These are phyloP conservation scores for Bembecia ichneumoniformis DNA, from an alignment of 2,888 invertebrate species.

Conservation along the genomic window DNA sequence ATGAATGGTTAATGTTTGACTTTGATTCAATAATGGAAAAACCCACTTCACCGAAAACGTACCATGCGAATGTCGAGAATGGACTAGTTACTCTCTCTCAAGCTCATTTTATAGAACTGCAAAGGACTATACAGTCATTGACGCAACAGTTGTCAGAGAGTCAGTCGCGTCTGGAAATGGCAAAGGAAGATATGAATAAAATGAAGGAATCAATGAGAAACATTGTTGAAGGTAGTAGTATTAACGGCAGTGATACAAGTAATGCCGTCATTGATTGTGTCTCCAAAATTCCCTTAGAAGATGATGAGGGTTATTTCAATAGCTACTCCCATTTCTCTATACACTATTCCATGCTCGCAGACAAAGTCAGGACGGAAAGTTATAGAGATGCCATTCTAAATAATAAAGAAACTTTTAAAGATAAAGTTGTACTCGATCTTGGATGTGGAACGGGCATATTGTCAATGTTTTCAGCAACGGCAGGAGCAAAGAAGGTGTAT, in stretches of 20 bases:
- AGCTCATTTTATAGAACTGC: slow-evolving; percentile 73
- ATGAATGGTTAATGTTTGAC: slow-evolving; percentile 89
- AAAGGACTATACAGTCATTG: slow-evolving; percentile 70
- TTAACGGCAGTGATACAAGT: slow-evolving; percentile 19
- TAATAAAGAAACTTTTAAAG: slow-evolving; percentile 78
- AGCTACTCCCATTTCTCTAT: slow-evolving; percentile 93
- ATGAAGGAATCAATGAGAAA: slow-evolving; percentile 74
- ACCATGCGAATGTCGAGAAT: slow-evolving; percentile 75
- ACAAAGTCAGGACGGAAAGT: slow-evolving; percentile 87
- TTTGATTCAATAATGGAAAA: slow-evolving; percentile 57
- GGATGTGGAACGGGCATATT: slow-evolving; percentile 98
- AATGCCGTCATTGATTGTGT: slow-evolving; percentile 40
- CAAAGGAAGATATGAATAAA: slow-evolving; percentile 71
- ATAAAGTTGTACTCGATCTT: slow-evolving; percentile 91
- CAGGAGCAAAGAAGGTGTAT: slow-evolving; percentile 91
- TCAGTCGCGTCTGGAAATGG: slow-evolving; percentile 71
- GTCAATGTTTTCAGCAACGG: slow-evolving; percentile 97
- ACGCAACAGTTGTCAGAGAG: slow-evolving; percentile 74
- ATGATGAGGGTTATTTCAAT: slow-evolving; percentile 84
- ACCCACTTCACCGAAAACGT: slow-evolving; percentile 51
- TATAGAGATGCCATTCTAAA: slow-evolving; percentile 87
- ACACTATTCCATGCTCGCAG: slow-evolving; percentile 95
- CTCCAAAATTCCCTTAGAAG: slow-evolving; percentile 67
- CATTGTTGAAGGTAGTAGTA: slow-evolving; percentile 46
- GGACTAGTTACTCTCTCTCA: slow-evolving; percentile 74